Evolutionary conservation across 92 coral and sea anemone species (phyloP).

Genomic region (Micromussa lordhowensis): DNA sequence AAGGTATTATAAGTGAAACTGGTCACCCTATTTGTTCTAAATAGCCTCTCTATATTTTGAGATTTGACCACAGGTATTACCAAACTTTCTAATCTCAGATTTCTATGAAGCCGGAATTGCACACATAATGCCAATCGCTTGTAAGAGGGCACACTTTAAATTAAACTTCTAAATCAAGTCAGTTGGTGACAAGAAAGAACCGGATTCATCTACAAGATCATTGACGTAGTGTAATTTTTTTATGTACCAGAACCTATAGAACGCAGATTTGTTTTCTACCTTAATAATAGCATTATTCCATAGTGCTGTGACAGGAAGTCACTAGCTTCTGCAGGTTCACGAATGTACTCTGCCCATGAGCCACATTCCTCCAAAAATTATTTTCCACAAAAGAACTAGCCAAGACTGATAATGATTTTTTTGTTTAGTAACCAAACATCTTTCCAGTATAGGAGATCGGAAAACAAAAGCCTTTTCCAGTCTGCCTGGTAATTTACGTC

Average conservation of each 20-base stretch:
- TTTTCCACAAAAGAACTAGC: background rate
- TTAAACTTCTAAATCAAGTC: constrained; percentile 28
- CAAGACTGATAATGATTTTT: background rate
- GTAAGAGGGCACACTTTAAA: background rate
- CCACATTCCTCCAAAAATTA: constrained; percentile 31
- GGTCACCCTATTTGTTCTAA: too few species aligned
- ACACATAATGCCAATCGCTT: too few species aligned
- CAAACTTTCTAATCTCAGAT: too few species aligned
- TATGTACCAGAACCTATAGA: constrained; percentile 15
- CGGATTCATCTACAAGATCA: constrained; percentile 34
- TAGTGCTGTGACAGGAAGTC: constrained; percentile 15
- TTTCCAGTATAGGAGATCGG: too few species aligned
- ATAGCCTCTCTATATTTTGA: too few species aligned
- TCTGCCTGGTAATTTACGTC: constrained; percentile 36
- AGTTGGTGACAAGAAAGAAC: constrained; percentile 11
- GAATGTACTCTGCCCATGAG: constrained; percentile 38
- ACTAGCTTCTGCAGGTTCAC: constrained; percentile 6
- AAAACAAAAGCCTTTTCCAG: constrained; percentile 24
- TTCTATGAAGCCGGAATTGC: too few species aligned
- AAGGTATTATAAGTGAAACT: too few species aligned
- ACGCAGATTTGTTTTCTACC: constrained; percentile 20
- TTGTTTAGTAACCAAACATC: too few species aligned
- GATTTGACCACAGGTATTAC: too few species aligned
- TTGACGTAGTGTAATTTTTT: constrained; percentile 31
- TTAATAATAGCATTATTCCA: constrained; percentile 23